Percentiles rank a stretch among this genome's conserved stretches.
Evolutionary conservation across 2,113 vertebrate species (phyloP).

Genomic region (Ciconia boyciana): DNA sequence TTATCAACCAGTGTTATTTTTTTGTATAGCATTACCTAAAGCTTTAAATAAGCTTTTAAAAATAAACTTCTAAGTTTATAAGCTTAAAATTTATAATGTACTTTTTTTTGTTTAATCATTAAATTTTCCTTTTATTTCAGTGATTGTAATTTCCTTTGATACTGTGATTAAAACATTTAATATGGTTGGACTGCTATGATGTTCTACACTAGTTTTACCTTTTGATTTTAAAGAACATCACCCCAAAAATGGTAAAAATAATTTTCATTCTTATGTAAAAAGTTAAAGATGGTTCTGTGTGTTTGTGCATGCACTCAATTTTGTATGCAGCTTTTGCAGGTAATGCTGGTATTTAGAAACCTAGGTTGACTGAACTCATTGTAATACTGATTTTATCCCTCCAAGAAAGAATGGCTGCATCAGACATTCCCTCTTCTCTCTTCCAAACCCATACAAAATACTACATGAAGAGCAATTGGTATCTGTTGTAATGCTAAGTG

Average conservation of each 20-base stretch:
- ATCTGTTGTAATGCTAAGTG: not conserved
- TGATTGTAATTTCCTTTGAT: not conserved
- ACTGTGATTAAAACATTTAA: not conserved
- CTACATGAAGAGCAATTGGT: not conserved
- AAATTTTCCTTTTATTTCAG: not conserved
- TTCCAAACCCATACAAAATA: not conserved
- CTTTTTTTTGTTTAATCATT: not conserved
- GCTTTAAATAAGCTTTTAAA: not conserved
- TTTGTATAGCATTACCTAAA: not conserved
- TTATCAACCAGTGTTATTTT: not conserved
- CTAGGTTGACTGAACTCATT: not conserved
- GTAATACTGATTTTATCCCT: not conserved
- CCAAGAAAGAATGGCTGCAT: not conserved
- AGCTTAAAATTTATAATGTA: not conserved
- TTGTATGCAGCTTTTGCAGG: not conserved
- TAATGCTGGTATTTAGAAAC: not conserved
- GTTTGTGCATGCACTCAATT: not conserved
- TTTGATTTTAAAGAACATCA: not conserved
- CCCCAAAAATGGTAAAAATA: not conserved
- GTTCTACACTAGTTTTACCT: not conserved
- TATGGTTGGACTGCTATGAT: not conserved
- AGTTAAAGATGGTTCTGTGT: not conserved
- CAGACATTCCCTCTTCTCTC: not conserved
- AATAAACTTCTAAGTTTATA: not conserved
- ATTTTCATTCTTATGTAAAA: not conserved